A percentile compares a stretch with the other conserved stretches of the same genome.
These are phyloP conservation scores for Trichomalopsis sarcophagae DNA, from an alignment of 1,140 invertebrate species.

Conservation along the genomic window DNA sequence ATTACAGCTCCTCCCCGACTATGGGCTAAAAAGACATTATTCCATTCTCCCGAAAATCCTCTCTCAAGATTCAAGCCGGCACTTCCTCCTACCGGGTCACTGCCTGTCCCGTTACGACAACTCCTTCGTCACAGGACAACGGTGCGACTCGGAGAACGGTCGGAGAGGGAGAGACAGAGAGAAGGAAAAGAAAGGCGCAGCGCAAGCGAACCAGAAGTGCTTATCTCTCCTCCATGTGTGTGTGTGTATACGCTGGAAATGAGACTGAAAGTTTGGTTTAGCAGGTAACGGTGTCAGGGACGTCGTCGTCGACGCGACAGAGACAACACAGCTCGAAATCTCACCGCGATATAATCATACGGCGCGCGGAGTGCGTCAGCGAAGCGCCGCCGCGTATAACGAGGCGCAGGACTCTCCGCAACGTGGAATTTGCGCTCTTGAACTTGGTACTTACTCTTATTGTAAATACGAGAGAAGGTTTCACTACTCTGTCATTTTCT, in stretches of 20 bases:
- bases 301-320: not conserved
- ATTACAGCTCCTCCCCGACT: too few relatives aligned
- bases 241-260: not conserved
- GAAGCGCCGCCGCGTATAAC: not conserved
- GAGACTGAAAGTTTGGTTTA: constrained; percentile 54
- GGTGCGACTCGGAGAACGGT: not conserved
- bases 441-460: constrained; percentile 24
- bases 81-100: not conserved
- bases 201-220: too few relatives aligned
- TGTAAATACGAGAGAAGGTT: too few relatives aligned
- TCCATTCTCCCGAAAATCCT: not conserved
- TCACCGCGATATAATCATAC: not conserved
- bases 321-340: not conserved
- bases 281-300: constrained; percentile 55
- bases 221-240: not conserved
- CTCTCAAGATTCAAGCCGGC: too few relatives aligned
- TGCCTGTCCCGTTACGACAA: not conserved
- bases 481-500: not conserved
- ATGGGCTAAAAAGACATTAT: too few relatives aligned
- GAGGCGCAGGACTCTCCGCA: not conserved
- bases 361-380: not conserved
- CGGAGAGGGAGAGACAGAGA: not conserved
- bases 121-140: not conserved
- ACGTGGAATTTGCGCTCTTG: not conserved
- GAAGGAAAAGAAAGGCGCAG: not conserved